phyloP scores from a whole-genome alignment of 2,797 vertebrate genomes.

The Sebastes taczanowskii region DNA sequence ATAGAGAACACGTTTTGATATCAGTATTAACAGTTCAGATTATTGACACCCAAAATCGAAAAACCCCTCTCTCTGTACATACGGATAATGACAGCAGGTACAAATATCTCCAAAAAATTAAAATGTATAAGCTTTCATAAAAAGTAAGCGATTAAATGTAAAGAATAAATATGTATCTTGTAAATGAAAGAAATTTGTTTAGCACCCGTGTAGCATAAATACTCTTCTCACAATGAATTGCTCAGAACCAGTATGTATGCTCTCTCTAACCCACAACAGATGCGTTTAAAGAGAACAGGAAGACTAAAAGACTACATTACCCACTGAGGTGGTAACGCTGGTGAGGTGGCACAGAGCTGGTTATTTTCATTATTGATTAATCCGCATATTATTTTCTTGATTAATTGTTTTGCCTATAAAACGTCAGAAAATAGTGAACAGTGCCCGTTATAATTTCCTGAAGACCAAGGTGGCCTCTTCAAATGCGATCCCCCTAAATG shows the following conservation, averaged over 20 bases:
- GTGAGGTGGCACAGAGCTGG: background rate
- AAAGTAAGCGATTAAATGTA: background rate
- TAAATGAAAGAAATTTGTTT: background rate
- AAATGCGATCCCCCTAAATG: background rate
- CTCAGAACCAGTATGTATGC: background rate
- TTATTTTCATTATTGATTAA: background rate
- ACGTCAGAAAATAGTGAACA: too few species aligned
- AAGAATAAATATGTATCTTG: background rate
- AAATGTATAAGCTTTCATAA: background rate
- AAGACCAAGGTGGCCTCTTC: background rate
- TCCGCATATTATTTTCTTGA: background rate
- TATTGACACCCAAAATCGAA: background rate
- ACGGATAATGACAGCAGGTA: background rate
- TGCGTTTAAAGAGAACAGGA: background rate
- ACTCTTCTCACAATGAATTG: background rate
- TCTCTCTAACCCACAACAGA: background rate
- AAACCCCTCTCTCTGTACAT: background rate
- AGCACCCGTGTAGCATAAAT: background rate
- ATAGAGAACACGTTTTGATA: background rate
- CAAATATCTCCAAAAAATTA: background rate
- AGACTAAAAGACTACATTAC: background rate
- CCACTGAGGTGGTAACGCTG: background rate
- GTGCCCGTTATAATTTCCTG: background rate
- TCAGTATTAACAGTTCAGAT: background rate
- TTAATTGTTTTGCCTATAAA: background rate